phyloP scores from a whole-genome alignment of 2,888 invertebrate genomes.

The Cerastoderma edule region DNA sequence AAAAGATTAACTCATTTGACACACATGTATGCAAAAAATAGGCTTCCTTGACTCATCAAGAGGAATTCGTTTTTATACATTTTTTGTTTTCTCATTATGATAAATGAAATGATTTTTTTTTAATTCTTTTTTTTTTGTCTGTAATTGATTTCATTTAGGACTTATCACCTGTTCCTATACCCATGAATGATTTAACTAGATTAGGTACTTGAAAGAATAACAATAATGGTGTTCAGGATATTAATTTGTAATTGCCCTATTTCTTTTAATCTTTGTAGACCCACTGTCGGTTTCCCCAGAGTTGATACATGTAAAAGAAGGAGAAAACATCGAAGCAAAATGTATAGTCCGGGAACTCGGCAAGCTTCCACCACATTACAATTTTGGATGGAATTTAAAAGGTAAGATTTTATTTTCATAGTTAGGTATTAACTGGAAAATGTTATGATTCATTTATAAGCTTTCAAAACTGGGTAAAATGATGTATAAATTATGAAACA shows the following conservation, averaged over 20 bases:
- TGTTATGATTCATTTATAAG: not conserved
- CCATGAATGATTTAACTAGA: not conserved
- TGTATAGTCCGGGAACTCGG: conserved; percentile 14
- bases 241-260: not conserved
- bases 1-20: too few species aligned
- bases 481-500: too few species aligned
- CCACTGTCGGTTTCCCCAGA: conserved; percentile 17
- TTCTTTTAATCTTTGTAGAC: not conserved
- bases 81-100: too few species aligned
- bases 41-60: too few species aligned
- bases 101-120: too few species aligned
- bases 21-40: too few species aligned
- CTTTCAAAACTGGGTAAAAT: too few species aligned
- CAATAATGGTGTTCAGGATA: not conserved
- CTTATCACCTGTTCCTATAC: not conserved
- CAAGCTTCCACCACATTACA: conserved; percentile 7
- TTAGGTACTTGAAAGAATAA: not conserved
- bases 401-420: not conserved
- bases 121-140: not conserved
- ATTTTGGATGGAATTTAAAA: conserved; percentile 20
- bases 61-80: too few species aligned
- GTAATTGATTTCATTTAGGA: not conserved
- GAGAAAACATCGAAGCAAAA: conserved; percentile 20
- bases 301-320: conserved; percentile 6
- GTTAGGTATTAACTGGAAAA: not conserved